phyloP scores from a whole-genome alignment of 2,113 vertebrate genomes.

The Anas platyrhynchos region DNA sequence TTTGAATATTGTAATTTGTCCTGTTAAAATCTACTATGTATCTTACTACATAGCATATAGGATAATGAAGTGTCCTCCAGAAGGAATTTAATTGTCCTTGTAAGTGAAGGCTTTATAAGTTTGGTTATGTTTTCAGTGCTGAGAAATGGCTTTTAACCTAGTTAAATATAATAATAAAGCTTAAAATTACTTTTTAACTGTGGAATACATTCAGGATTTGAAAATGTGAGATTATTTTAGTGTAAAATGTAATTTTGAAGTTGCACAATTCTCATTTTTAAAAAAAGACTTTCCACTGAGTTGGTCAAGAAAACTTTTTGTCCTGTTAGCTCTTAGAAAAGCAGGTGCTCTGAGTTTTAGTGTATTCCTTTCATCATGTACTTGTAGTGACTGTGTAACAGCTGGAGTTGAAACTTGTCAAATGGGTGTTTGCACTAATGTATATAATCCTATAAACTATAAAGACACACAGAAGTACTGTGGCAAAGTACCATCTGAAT shows the following conservation, averaged over 20 bases:
- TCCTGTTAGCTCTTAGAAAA: background rate
- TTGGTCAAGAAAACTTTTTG: constrained; percentile 12
- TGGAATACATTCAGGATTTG: background rate
- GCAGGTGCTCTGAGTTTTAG: background rate
- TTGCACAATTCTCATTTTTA: background rate
- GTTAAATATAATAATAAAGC: background rate
- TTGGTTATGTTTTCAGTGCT: background rate
- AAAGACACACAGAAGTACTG: background rate
- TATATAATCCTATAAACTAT: constrained; percentile 4
- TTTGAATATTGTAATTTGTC: background rate
- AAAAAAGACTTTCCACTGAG: background rate
- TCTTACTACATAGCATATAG: background rate
- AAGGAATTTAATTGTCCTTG: background rate
- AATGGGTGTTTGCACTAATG: background rate
- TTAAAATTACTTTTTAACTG: background rate
- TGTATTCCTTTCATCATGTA: constrained; percentile 12
- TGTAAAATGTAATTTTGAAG: background rate
- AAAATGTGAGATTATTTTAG: background rate
- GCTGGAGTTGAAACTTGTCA: constrained; percentile 45
- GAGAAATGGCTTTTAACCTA: background rate
- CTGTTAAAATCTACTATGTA: background rate
- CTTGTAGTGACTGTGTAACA: constrained; percentile 25
- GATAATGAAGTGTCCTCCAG: background rate
- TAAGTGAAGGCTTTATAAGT: background rate
- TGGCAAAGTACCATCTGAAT: background rate